phyloP scores from a whole-genome alignment of 2,888 invertebrate genomes.

The Chrysina gloriosa region DNA sequence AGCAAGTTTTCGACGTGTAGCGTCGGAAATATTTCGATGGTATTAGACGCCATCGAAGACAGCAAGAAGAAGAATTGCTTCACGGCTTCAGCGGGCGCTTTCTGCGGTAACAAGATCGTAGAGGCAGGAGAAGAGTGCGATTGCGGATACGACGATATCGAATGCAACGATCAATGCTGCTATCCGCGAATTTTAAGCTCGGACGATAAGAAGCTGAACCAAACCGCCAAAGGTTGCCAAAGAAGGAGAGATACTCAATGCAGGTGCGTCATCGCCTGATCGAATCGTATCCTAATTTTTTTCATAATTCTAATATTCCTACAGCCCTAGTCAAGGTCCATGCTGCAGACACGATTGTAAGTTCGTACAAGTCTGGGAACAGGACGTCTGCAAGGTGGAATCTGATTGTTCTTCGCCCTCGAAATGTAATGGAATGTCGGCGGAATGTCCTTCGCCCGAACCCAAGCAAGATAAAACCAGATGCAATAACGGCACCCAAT shows the following conservation, averaged over 20 bases:
- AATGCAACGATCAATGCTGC: conserved; percentile 94
- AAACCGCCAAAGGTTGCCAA: conserved; percentile 82
- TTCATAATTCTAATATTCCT: conserved; percentile 50
- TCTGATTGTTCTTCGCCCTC: conserved; percentile 92
- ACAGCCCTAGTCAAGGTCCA: conserved; percentile 96
- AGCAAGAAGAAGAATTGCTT: conserved; percentile 95
- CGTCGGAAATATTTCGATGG: conserved; percentile 93
- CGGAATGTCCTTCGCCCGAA: conserved; percentile 88
- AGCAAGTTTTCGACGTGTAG: conserved; percentile 97
- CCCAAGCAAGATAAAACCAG: conserved; percentile 90
- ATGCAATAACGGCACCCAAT: conserved; percentile 92
- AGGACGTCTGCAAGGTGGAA: conserved; percentile 82
- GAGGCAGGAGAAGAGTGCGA: conserved; percentile 99
- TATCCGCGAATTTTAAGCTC: conserved; percentile 85
- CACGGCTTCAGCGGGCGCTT: conserved; percentile 90
- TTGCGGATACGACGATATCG: conserved; percentile 92
- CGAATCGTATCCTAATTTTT: not conserved
- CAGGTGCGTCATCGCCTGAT: conserved; percentile 69
- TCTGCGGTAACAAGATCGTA: conserved; percentile 99
- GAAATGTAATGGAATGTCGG: conserved; percentile 85
- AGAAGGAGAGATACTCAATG: conserved; percentile 82
- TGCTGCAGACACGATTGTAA: conserved; percentile 89
- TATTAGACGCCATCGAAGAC: conserved; percentile 91
- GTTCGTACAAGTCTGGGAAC: conserved; percentile 75
- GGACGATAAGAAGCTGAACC: conserved; percentile 75